Evolutionary conservation across 2,888 invertebrate genomes (phyloP).

Genomic region (Melanotus villosus): DNA sequence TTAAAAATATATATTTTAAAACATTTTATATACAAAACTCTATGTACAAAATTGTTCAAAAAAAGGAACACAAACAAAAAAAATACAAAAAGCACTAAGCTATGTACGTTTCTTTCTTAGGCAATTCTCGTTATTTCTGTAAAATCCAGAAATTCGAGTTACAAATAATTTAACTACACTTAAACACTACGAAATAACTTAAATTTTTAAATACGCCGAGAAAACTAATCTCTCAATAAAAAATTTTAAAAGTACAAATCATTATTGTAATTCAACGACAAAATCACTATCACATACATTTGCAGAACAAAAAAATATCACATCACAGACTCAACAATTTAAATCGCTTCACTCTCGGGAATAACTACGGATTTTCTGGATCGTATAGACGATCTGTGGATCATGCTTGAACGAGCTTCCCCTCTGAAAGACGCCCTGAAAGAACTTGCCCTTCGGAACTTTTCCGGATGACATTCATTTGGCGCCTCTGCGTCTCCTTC

Average conservation of each 20-base stretch:
- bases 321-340: slow-evolving; percentile 23
- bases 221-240: background rate
- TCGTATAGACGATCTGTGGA: slow-evolving; percentile 71
- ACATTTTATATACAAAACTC: slow-evolving; percentile 17
- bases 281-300: slow-evolving; percentile 10
- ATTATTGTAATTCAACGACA: background rate
- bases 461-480: slow-evolving; percentile 55
- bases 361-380: slow-evolving; percentile 66
- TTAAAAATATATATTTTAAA: slow-evolving; percentile 6
- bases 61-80: slow-evolving; percentile 5
- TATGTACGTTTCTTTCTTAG: background rate
- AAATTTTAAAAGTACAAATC: background rate
- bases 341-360: slow-evolving; percentile 16
- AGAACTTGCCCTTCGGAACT: slow-evolving; percentile 69
- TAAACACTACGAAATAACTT: slow-evolving; percentile 20
- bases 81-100: background rate
- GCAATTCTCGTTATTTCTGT: background rate
- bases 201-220: slow-evolving; percentile 2
- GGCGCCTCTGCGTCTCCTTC: slow-evolving; percentile 55
- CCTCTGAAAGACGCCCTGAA: slow-evolving; percentile 76
- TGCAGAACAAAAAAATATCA: slow-evolving; percentile 27
- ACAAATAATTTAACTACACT: background rate
- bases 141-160: background rate
- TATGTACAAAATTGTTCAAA: slow-evolving; percentile 16
- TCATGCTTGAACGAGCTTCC: slow-evolving; percentile 75